Conservation (phyloP, 2,888 invertebrate species). For the Troides aeacus region DNA sequence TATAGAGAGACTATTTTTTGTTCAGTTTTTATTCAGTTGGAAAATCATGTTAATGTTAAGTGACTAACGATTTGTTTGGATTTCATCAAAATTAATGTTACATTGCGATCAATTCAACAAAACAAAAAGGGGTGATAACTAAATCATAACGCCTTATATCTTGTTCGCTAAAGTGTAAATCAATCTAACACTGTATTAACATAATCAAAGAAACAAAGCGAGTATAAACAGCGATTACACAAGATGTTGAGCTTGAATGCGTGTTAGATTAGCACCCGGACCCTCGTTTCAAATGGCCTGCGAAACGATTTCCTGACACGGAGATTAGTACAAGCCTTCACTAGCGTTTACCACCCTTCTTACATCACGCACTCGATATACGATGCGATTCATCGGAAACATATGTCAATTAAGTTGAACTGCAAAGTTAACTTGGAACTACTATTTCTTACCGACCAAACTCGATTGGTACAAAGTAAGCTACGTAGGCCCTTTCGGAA, state of each 20-base stretch:
- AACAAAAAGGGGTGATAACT: background rate
- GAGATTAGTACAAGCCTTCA: constrained; percentile 80
- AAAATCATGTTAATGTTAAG: background rate
- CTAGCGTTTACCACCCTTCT: constrained; percentile 75
- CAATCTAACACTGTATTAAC: background rate
- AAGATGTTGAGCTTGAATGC: constrained; percentile 72
- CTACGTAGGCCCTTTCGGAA: constrained; percentile 36
- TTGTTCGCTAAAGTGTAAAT: background rate
- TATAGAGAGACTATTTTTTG: too few relatives aligned
- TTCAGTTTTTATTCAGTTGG: too few relatives aligned
- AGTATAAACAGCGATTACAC: constrained; percentile 62
- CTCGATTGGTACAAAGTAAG: constrained; percentile 36
- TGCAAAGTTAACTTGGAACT: constrained; percentile 33
- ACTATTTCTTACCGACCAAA: constrained; percentile 48
- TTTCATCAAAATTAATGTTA: background rate
- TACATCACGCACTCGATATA: constrained; percentile 76
- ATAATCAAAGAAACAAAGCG: constrained; percentile 1
- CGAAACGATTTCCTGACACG: constrained; percentile 80
- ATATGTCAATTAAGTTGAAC: constrained; percentile 51
- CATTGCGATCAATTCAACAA: background rate
- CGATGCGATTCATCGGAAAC: constrained; percentile 53
- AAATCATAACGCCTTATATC: background rate
- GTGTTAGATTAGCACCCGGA: constrained; percentile 66
- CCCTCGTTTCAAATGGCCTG: constrained; percentile 78
- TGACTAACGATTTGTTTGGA: background rate